phyloP scores from a whole-genome alignment of 2,797 vertebrate genomes.

The Loris lydekkerianus region DNA sequence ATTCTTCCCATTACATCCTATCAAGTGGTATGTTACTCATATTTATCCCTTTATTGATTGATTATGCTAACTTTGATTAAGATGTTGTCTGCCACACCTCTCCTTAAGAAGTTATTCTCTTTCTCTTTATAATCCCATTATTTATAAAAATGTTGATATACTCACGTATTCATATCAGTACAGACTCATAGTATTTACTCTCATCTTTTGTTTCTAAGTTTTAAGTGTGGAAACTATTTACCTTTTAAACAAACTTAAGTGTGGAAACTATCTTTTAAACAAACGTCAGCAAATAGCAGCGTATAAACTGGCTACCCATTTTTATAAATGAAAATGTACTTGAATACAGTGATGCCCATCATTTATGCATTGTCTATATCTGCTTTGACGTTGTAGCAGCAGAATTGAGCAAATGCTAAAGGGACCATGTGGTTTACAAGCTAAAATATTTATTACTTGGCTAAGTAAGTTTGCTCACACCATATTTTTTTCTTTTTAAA shows the following conservation, averaged over 20 bases:
- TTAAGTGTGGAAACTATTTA: background rate
- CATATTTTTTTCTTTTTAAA: conserved; percentile 44
- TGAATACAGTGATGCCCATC: background rate
- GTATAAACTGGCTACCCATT: background rate
- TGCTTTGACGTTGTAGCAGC: background rate
- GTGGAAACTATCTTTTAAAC: conserved; percentile 1
- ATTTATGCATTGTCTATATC: background rate
- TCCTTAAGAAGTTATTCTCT: background rate
- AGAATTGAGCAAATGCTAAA: background rate
- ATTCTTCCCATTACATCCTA: background rate
- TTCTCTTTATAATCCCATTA: background rate
- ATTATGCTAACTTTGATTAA: background rate
- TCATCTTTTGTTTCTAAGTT: conserved; percentile 3
- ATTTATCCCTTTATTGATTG: background rate
- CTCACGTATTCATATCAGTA: background rate
- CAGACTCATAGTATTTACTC: background rate
- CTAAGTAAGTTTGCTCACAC: background rate
- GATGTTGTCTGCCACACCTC: background rate
- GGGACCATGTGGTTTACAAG: background rate
- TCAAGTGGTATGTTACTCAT: background rate
- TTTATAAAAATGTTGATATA: background rate
- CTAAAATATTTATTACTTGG: background rate
- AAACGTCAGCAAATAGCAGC: background rate
- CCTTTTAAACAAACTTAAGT: background rate
- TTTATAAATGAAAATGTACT: conserved; percentile 28